Evolutionary conservation across 1,140 invertebrate species (phyloP), one percentile per base, ranked within the genome.

Genomic region (Drosophila erecta): DNA sequence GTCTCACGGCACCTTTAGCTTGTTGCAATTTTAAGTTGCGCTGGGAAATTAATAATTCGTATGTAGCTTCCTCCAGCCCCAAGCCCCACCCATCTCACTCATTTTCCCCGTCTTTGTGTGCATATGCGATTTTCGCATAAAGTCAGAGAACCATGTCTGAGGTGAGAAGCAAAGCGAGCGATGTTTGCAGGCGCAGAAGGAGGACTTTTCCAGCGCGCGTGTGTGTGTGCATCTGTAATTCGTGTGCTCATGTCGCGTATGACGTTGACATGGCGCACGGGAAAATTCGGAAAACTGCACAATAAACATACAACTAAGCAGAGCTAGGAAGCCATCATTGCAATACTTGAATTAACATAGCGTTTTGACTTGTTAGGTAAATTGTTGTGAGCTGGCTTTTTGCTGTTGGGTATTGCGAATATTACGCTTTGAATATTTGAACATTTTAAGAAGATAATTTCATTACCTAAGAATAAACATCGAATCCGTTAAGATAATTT

Each of bases 31-130:
- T 85, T 60, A 80, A 85, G 81, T 81, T 86, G 64, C 69, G 49
- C 69, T 49, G 74, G 70, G 70, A 81, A 87, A 86, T 87, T 78
- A 87, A 86, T 86, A 78, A 87, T 87, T 86, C 81, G 71, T 58
- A 72, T 87, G 79, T 71, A 72, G 78, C 70, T 61, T 56, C 65
- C 65, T 74, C 15, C 55, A 24, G 33, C 35, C 53, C 27, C 30
- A 30, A 10, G 30, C 40, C 22, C 41, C 10, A 37, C 37, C 14
- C 12, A 10, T 0, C 17, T 2, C 33, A n/a, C 38, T 14, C 17
- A 44, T 33, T 69, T 50, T 7, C 24, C n/a, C 12, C 40, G 24
- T 15, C 37, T 58, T 38, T 76, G 73, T 76, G 53, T 76, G 73
- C 73, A 76, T 69, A 76, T 76, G 62, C 73, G 62, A 76, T 76